phyloP scores from a whole-genome alignment of 1,140 invertebrate species.

The Rhagoletis pomonella region DNA sequence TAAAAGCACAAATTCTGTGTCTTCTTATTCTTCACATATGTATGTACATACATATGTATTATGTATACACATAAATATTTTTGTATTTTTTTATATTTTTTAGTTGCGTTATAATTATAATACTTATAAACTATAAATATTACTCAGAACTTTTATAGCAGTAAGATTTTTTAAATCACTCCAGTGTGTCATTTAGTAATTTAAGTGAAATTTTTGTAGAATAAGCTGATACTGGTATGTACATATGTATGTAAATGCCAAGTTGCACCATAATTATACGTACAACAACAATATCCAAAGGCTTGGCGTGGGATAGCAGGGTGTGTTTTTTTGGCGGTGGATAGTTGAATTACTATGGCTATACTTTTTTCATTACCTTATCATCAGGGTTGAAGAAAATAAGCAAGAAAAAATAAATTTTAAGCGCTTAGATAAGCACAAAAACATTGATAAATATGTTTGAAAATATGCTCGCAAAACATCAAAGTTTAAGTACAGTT shows the following conservation, averaged over 20 bases:
- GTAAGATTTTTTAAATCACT: slow-evolving; percentile 8
- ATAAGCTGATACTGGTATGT: not conserved
- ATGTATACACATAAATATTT: not conserved
- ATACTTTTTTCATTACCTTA: too few species aligned
- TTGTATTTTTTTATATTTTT: not conserved
- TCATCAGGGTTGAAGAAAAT: too few species aligned
- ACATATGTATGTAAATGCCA: slow-evolving; percentile 37
- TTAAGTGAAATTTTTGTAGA: not conserved
- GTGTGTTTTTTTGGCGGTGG: not conserved
- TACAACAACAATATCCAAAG: slow-evolving; percentile 24
- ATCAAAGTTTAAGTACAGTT: too few species aligned
- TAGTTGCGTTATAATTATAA: too few species aligned
- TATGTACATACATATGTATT: too few species aligned
- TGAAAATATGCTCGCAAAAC: too few species aligned
- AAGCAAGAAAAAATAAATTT: too few species aligned
- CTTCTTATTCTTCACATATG: not conserved
- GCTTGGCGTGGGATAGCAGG: not conserved
- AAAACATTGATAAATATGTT: too few species aligned
- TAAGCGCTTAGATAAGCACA: too few species aligned
- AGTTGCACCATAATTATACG: slow-evolving; percentile 15
- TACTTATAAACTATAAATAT: not conserved
- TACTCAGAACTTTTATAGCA: not conserved
- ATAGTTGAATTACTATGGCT: too few species aligned
- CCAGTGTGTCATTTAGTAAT: slow-evolving; percentile 39
- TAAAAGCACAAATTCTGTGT: too few species aligned